A percentile compares a stretch with the other conserved stretches of the same genome.
phyloP scores from a whole-genome alignment of 2,113 vertebrate species.

The Apodemus sylvaticus region DNA sequence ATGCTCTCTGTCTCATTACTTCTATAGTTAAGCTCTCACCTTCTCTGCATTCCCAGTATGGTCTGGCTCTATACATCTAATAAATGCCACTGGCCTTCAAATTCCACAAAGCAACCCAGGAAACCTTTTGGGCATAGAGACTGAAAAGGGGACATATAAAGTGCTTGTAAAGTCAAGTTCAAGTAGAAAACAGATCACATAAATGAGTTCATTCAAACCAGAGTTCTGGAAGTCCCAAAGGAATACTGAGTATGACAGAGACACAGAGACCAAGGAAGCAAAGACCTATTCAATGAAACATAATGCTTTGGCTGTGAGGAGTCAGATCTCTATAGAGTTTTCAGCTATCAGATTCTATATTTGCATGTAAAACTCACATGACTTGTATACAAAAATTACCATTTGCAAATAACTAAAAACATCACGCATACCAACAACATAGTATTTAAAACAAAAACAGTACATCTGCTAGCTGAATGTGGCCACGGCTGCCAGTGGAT shows the following conservation, averaged over 20 bases:
- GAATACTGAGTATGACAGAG: not conserved
- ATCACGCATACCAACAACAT: not conserved
- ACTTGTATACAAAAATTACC: not conserved
- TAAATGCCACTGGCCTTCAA: not conserved
- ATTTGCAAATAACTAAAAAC: not conserved
- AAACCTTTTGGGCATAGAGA: not conserved
- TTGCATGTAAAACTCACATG: not conserved
- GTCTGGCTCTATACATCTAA: not conserved
- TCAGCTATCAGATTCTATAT: not conserved
- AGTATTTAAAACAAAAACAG: not conserved
- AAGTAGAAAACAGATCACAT: not conserved
- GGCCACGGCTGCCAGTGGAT: not conserved
- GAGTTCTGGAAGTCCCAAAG: not conserved
- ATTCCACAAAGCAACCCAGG: not conserved
- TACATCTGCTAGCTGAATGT: not conserved
- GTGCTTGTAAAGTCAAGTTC: not conserved
- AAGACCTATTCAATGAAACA: accelerated
- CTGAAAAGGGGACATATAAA: not conserved
- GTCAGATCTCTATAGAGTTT: not conserved
- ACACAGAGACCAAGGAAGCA: not conserved
- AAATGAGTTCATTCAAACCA: not conserved
- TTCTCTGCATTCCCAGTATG: not conserved
- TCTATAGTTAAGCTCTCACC: not conserved
- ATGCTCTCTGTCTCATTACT: not conserved
- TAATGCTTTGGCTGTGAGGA: too few species aligned